Evolutionary conservation across 2,888 invertebrate species (phyloP).

Genomic region (Cylindroiulus punctatus): DNA sequence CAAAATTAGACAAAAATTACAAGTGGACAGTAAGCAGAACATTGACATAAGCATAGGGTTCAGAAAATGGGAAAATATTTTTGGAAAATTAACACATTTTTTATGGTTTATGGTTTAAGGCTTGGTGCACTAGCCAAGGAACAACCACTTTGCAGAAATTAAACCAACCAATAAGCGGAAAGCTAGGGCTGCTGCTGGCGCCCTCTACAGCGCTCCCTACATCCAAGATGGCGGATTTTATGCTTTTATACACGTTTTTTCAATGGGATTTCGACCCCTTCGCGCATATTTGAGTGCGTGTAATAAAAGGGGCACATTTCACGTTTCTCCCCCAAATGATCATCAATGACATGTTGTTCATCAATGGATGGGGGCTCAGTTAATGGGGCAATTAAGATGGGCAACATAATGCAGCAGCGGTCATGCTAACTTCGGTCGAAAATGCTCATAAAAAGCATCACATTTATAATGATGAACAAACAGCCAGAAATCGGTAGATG

Average conservation of each 20-base stretch:
- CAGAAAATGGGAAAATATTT: too few relatives aligned
- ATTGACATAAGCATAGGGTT: too few relatives aligned
- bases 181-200: too few relatives aligned
- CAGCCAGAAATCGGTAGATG: background rate
- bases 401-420: background rate
- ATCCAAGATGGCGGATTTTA: background rate
- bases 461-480: background rate
- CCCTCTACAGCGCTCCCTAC: background rate
- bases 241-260: background rate
- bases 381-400: background rate
- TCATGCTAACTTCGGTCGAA: background rate
- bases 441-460: background rate
- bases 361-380: background rate
- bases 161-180: too few relatives aligned
- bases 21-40: too few relatives aligned
- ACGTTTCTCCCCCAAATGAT: background rate
- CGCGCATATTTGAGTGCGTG: background rate
- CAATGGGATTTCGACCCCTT: background rate
- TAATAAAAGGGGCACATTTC: background rate
- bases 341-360: background rate
- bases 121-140: too few relatives aligned
- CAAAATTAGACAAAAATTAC: too few relatives aligned
- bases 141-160: too few relatives aligned
- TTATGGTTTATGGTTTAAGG: too few relatives aligned
- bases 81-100: too few relatives aligned